Evolutionary conservation across 2,113 vertebrate species (phyloP).

Genomic region (Chrysochloris asiatica): DNA sequence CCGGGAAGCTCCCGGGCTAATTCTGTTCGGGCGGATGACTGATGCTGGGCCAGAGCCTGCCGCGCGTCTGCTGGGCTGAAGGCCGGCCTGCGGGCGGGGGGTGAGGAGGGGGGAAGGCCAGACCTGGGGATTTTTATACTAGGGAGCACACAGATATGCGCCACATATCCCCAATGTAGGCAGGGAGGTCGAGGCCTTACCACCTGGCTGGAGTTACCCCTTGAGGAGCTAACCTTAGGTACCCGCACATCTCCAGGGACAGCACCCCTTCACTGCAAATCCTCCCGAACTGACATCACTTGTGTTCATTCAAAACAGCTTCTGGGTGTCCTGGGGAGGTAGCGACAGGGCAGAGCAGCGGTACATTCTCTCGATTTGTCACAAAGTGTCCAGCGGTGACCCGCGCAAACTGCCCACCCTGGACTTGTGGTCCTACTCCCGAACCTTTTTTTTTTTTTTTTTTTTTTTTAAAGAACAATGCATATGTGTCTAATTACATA

Average conservation of each 20-base stretch:
- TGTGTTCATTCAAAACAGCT: conserved; percentile 14
- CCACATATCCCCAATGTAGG: neutral
- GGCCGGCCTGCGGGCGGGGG: neutral
- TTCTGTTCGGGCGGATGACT: conserved; percentile 46
- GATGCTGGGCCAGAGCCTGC: neutral
- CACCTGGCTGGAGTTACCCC: neutral
- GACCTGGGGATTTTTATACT: neutral
- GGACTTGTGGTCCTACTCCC: conserved; percentile 30
- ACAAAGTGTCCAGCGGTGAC: neutral
- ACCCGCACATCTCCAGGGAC: neutral
- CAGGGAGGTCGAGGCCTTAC: neutral
- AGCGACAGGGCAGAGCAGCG: neutral
- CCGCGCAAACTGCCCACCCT: conserved; percentile 18
- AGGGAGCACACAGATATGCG: neutral
- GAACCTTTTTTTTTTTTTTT: conserved; percentile 14
- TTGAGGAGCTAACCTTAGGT: neutral
- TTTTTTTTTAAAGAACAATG: conserved; percentile 67
- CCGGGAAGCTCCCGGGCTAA: conserved; percentile 37
- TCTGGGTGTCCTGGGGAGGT: neutral
- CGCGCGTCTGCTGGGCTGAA: neutral
- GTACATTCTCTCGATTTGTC: neutral
- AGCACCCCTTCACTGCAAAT: neutral
- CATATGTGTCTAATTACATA: conserved; percentile 80
- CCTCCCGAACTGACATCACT: neutral
- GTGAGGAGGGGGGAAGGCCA: neutral